A percentile compares a stretch with the other conserved stretches of the same genome.
Conservation (phyloP, 2,888 invertebrate species). For the Malthinus seriepunctatus region DNA sequence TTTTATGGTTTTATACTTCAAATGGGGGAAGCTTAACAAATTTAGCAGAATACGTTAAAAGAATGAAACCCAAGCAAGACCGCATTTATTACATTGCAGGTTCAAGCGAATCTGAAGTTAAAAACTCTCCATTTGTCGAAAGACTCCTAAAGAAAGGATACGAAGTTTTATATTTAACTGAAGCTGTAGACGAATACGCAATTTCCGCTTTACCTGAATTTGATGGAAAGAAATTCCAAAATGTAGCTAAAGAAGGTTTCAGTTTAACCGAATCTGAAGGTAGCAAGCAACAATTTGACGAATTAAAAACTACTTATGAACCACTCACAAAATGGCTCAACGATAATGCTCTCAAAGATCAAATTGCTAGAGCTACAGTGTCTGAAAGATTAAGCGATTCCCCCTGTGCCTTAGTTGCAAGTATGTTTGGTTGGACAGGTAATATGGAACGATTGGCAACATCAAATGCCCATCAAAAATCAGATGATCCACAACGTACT, state of each 20-base stretch:
- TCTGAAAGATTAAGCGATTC: slow-evolving; percentile 89
- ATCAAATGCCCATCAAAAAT: slow-evolving; percentile 95
- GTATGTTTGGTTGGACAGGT: slow-evolving; percentile 98
- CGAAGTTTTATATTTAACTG: slow-evolving; percentile 92
- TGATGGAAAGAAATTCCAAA: slow-evolving; percentile 99
- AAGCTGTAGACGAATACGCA: slow-evolving; percentile 98
- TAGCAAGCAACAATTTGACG: slow-evolving; percentile 76
- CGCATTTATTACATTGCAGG: slow-evolving; percentile 98
- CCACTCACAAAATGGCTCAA: slow-evolving; percentile 89
- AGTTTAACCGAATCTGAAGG: slow-evolving; percentile 74
- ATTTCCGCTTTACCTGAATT: slow-evolving; percentile 96
- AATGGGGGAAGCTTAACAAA: slow-evolving; percentile 68
- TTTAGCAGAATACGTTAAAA: slow-evolving; percentile 85
- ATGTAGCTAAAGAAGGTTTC: slow-evolving; percentile 98
- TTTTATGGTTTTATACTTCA: slow-evolving; percentile 89
- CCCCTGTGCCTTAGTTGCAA: slow-evolving; percentile 95
- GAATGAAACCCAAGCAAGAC: slow-evolving; percentile 95
- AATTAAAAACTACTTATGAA: slow-evolving; percentile 77
- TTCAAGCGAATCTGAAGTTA: slow-evolving; percentile 81
- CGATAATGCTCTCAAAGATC: slow-evolving; percentile 78
- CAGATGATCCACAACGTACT: slow-evolving; percentile 86
- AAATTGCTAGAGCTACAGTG: slow-evolving; percentile 76
- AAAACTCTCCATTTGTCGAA: slow-evolving; percentile 94
- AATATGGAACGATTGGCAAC: slow-evolving; percentile 98
- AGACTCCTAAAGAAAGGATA: slow-evolving; percentile 89